A percentile compares a stretch with the other conserved stretches of the same genome.
Evolutionary conservation across 53 echinoderm and acorn worm species (phyloP).

Genomic region (Actinopyga echinites): DNA sequence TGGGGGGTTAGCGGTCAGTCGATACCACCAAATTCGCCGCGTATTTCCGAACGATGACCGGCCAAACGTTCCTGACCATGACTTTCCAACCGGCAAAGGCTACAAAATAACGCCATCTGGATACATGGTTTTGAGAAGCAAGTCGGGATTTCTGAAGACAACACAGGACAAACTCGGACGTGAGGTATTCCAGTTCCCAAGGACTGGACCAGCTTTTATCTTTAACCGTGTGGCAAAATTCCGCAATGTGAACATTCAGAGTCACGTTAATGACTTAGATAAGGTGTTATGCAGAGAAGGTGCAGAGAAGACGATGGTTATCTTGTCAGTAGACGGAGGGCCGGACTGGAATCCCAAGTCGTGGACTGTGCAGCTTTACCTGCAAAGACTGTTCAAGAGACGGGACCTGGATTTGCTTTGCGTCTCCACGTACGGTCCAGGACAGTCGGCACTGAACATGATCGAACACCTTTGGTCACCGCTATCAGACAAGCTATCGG

Average conservation of each 20-base stretch:
- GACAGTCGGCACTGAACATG: conserved; percentile 24
- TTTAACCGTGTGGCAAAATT: conserved; percentile 33
- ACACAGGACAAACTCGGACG: conserved; percentile 9
- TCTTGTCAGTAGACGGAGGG: conserved; percentile 39
- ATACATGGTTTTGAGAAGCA: conserved; percentile 25
- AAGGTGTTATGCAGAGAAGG: background rate
- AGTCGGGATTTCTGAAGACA: background rate
- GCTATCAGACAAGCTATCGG: conserved; percentile 23
- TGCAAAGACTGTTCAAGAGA: conserved; percentile 18
- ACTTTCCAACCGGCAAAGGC: conserved; percentile 35
- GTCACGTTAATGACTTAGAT: conserved; percentile 49
- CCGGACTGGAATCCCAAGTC: conserved; percentile 54
- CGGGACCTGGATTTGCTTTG: conserved; percentile 8
- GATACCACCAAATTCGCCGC: conserved; percentile 41
- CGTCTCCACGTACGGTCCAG: conserved; percentile 1
- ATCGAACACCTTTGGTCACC: conserved; percentile 57
- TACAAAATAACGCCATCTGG: conserved; percentile 53
- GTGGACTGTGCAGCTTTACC: conserved; percentile 30
- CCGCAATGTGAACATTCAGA: conserved; percentile 11
- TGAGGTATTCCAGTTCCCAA: background rate
- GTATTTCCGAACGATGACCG: conserved; percentile 20
- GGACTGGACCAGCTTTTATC: conserved; percentile 34
- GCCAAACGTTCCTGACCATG: conserved; percentile 56
- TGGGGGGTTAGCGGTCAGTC: conserved; percentile 52
- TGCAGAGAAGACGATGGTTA: conserved; percentile 18